These are phyloP conservation scores for Parnassius mnemosyne DNA, from an alignment of 2,888 invertebrate species.

Conservation along the genomic window DNA sequence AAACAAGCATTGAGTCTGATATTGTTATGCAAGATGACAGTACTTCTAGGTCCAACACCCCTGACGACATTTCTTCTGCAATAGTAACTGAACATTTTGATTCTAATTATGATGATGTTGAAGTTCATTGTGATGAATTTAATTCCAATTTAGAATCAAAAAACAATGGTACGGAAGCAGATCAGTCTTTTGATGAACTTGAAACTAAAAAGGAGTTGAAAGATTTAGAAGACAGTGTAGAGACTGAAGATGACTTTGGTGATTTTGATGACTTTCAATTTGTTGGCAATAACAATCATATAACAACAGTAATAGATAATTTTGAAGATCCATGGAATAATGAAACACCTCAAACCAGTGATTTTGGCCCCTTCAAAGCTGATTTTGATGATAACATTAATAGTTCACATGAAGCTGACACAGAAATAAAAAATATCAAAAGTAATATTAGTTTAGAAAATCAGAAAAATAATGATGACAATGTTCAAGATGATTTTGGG, in stretches of 20 bases:
- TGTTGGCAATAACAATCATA: conserved; percentile 41
- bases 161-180: conserved; percentile 3
- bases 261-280: conserved; percentile 79
- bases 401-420: conserved; percentile 28
- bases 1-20: conserved; percentile 16
- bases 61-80: conserved; percentile 30
- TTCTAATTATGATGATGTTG: conserved; percentile 7
- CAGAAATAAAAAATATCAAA: conserved; percentile 5
- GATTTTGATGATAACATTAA: conserved; percentile 50
- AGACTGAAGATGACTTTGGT: conserved; percentile 67
- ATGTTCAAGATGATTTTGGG: conserved; percentile 76
- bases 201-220: conserved; percentile 5
- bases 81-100: conserved; percentile 52
- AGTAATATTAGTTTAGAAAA: conserved; percentile 15
- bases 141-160: conserved; percentile 36
- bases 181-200: conserved; percentile 1
- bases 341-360: conserved; percentile 40
- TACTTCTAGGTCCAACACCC: conserved; percentile 2
- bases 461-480: conserved; percentile 44
- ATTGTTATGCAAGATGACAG: conserved; percentile 18
- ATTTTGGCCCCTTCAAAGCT: conserved; percentile 64
- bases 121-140: conserved; percentile 67
- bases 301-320: conserved; percentile 39
- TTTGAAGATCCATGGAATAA: conserved; percentile 65
- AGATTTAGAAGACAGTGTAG: conserved; percentile 27